Conservation (phyloP, 2,797 vertebrate genomes). For the Streptopelia turtur region DNA sequence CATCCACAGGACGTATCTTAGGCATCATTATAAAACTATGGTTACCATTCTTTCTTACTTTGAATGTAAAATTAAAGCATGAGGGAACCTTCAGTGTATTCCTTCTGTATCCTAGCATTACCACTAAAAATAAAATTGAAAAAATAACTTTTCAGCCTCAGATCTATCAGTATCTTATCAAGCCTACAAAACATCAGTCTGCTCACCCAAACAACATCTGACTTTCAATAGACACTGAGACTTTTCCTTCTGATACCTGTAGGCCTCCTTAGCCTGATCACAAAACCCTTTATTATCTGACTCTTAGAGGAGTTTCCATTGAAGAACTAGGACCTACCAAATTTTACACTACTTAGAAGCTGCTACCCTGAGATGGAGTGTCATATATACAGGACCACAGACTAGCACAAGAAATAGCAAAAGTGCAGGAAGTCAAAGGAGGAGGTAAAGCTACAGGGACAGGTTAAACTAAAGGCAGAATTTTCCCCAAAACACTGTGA, state of each 20-base stretch:
- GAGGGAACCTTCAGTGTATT: not conserved
- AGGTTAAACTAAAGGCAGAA: not conserved
- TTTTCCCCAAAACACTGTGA: not conserved
- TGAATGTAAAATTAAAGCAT: not conserved
- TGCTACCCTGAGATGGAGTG: not conserved
- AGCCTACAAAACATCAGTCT: not conserved
- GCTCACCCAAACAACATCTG: not conserved
- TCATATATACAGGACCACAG: not conserved
- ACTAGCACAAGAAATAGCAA: not conserved
- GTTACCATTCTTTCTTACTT: not conserved
- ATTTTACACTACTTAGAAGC: not conserved
- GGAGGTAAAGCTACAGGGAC: not conserved
- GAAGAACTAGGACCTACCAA: not conserved
- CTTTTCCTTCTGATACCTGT: not conserved
- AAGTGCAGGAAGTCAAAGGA: not conserved
- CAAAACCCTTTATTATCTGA: not conserved
- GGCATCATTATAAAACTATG: not conserved
- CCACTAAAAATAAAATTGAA: not conserved
- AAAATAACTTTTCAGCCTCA: not conserved
- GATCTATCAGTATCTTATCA: slow-evolving; percentile 9
- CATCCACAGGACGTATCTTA: not conserved
- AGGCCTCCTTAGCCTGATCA: not conserved
- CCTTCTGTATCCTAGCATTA: not conserved
- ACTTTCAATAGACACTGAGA: not conserved
- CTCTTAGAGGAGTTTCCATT: not conserved